Base-by-base conservation (phyloP, 2,113 vertebrate species). In the Patagioenas fasciata region DNA sequence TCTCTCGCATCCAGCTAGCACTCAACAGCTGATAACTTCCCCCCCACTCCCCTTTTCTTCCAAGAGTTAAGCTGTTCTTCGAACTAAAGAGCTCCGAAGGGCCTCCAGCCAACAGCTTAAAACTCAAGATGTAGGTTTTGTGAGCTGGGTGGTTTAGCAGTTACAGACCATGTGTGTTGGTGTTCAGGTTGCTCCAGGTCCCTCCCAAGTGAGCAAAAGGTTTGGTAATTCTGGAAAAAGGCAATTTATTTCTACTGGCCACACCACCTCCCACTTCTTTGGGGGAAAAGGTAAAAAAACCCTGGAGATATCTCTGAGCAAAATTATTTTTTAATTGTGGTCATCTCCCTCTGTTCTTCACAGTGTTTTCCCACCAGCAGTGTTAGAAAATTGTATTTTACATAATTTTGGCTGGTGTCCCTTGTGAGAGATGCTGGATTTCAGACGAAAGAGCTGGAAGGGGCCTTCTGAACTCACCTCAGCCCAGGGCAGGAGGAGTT, bases 381-480 rank as follows among this genome's bases (percentile, higher is more conserved):
- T 64, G 72, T 70, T 79, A 88, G 91, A 86, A 93, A 95, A 94
- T 89, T 11, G 0, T 40, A 15, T 72, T 96, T 94, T 80, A 87
- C 69, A 74, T 91, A 42, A 8, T 65, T 80, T 81, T 93, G 95
- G 92, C 95, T 94, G 78, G 81, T 3, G 32, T 78, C 42, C 70
- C 78, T 51, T 21, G 34, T 7, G 18, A 79, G 90, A 60, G 84
- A 72, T 79, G 87, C 51, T 91, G 93, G 70, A 51, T 91, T 95
- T 87, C 1, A 2, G 87, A 81, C 84, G 79, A 79, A 84, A 85
- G 78, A 72, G 56, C 78, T 96, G 89, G 57, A 81, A 95, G 28
- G 57, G 73, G 47, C 60, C 73, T 65, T 72, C 74, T 91, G 90
- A 89, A 71, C 92, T 94, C 92, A 85, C 90, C 90, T 97, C 85